Base-by-base conservation (phyloP, 2,113 vertebrate genomes). In the Prolemur simus region DNA sequence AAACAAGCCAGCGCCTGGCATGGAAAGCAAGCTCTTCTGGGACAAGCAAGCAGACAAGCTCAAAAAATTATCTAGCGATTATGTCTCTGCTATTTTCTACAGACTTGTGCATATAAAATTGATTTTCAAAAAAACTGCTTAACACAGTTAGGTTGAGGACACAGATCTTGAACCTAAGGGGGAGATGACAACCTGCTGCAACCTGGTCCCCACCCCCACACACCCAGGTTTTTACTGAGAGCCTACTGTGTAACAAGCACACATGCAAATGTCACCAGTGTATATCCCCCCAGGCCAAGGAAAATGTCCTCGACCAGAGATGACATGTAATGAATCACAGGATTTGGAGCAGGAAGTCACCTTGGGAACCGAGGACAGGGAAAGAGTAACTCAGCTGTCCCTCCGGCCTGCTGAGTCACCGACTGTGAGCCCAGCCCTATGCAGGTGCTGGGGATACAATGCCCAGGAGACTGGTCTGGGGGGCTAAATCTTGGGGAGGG, bases 1-100 rank as follows among this genome's bases (percentile, higher is more conserved):
- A 5, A 29, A 21, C 1, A 39, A 49, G 47, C 14, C 0, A 1
- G 8, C 0, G 29, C 15, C 32, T 20, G 21, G 49, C 0, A 0
- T 7, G 9, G 64, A 37, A 10, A 20, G 18, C 34, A 11, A 17
- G 23, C 58, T 25, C 0, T 39, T 12, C 14, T 6, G 11, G 71
- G 25, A 14, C 12, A 37, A 23, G 6, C 15, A 32, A 13, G 32
- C 34, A 27, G 45, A 20, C 7, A 12, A 29, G 49, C 29, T 1
- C 1, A 6, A 42, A 42, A 42, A 0, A 5, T 4, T 47, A 5
- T 13, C 20, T 63, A n/a, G 39, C 81, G 68, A 63, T 66, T 37
- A 54, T 18, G 0, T 6, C 10, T 18, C 85, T 71, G 45, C 5
- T 8, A 0, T 25, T 80, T 78, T 34, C 94, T 21, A 52, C 1